Base-by-base conservation (phyloP, 2,888 invertebrate genomes). In the Phyllotreta striolata region DNA sequence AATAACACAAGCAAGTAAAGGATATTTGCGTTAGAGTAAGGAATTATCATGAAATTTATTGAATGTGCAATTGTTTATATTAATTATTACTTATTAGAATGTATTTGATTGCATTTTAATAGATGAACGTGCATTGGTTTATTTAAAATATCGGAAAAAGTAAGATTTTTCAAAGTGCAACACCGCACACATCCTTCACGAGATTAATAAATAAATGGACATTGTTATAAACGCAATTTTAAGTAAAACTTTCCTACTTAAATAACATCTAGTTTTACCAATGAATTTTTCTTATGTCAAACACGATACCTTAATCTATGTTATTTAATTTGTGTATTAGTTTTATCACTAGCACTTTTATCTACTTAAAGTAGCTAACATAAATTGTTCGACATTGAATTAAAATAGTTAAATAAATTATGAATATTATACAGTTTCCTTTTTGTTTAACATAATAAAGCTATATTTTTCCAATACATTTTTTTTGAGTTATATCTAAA, bases 231-330 rank as follows among this genome's bases (percentile, higher is more conserved):
- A 76, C 70, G 70, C 62, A 70, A 70, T 70, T 71, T 72, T 69
- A 63, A 70, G 69, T 72, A 73, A 74, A 72, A 74, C 73, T 75
- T 75, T 77, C 78, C 77, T 78, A 77, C 78, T 75, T 78, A 76
- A 72, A 73, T 71, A 78, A 80, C 80, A 80, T 76, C 79, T 80
- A 80, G 72, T 74, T 74, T 77, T 77, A 78, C 78, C 77, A 78
- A 78, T 78, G 77, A 78, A 78, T 77, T 77, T 73, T 73, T 71
- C 70, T 69, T 68, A 69, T 76, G 74, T 76, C 78, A 77, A 79
- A 79, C 79, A 80, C 79, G 78, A 77, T 77, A 77, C 76, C 78
- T 78, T 79, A 79, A 71, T 68, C 68, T 72, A 71, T 70, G 63
- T 66, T 69, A 64, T 66, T 64, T 60, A 69, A 68, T 62, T 40